A percentile compares a stretch with the other conserved stretches of the same genome.
These are phyloP conservation scores for Argya squamiceps DNA, from an alignment of 2,797 vertebrate genomes.

Conservation along the genomic window DNA sequence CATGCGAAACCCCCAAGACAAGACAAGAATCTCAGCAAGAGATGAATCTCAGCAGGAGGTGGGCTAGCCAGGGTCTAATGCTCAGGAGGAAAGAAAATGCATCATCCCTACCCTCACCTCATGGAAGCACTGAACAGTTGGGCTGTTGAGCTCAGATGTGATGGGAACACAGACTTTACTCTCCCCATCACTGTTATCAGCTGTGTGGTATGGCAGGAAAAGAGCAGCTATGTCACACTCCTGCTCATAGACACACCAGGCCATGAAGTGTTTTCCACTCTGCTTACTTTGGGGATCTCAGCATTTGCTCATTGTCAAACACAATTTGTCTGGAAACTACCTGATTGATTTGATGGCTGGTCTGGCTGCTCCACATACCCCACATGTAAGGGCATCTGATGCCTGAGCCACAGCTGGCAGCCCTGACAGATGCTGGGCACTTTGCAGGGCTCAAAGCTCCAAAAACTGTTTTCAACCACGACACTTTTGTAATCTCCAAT, in stretches of 20 bases:
- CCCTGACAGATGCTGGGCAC: neutral
- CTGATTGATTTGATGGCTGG: neutral
- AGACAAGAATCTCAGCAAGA: rapidly evolving
- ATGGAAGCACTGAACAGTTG: rapidly evolving
- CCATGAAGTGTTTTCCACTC: neutral
- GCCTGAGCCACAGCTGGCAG: neutral
- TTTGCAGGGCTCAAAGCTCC: rapidly evolving
- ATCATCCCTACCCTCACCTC: too few relatives aligned
- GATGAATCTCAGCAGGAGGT: rapidly evolving
- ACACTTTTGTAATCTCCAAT: rapidly evolving
- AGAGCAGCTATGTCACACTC: rapidly evolving
- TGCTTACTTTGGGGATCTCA: neutral
- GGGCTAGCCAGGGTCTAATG: rapidly evolving
- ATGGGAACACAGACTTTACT: neutral
- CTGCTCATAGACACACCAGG: rapidly evolving
- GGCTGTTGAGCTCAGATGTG: rapidly evolving
- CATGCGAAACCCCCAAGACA: rapidly evolving
- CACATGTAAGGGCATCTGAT: rapidly evolving
- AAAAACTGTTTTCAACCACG: rapidly evolving
- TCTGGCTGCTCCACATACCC: neutral
- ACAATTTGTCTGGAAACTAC: neutral
- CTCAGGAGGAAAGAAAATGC: rapidly evolving
- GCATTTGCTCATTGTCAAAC: neutral
- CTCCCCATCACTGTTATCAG: too few relatives aligned
- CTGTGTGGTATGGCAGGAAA: too few relatives aligned